phyloP scores from a whole-genome alignment of 1,140 invertebrate species.

The Drosophila varians region DNA sequence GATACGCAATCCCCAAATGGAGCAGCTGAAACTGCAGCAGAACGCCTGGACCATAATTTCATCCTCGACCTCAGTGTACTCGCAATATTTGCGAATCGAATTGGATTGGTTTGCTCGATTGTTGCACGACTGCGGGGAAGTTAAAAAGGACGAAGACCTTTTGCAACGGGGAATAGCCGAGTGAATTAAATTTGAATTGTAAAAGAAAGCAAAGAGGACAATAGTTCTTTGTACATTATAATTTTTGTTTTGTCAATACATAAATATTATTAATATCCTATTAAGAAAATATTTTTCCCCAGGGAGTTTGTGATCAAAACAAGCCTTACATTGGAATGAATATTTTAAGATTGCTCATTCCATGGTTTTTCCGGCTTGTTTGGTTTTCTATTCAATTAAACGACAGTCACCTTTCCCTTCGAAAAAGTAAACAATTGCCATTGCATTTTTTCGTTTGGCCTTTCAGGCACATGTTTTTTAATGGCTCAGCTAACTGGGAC shows the following conservation, averaged over 20 bases:
- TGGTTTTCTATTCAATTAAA: background rate
- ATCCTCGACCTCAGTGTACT: slow-evolving; percentile 40
- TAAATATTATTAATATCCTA: background rate
- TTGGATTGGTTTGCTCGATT: slow-evolving; percentile 42
- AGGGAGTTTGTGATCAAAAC: background rate
- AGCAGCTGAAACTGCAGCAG: slow-evolving; percentile 56
- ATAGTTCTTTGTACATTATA: slow-evolving; percentile 22
- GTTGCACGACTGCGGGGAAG: slow-evolving; percentile 13
- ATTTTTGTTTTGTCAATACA: slow-evolving; percentile 2
- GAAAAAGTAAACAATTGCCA: background rate
- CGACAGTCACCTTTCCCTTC: background rate
- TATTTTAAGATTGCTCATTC: background rate
- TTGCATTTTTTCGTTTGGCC: slow-evolving; percentile 7
- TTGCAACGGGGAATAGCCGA: slow-evolving; percentile 46
- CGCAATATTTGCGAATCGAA: slow-evolving; percentile 70
- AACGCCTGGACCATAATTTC: slow-evolving; percentile 64
- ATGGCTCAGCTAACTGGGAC: slow-evolving; percentile 21
- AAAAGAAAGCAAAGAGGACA: slow-evolving; percentile 28
- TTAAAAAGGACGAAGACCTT: slow-evolving; percentile 1
- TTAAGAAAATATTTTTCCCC: background rate
- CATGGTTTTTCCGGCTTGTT: background rate
- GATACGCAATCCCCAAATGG: slow-evolving; percentile 26
- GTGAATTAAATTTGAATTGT: slow-evolving; percentile 65
- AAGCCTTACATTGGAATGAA: background rate
- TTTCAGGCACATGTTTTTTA: slow-evolving; percentile 17